Evolutionary conservation across 2,797 vertebrate genomes (phyloP).

Genomic region (Propithecus perrieri): DNA sequence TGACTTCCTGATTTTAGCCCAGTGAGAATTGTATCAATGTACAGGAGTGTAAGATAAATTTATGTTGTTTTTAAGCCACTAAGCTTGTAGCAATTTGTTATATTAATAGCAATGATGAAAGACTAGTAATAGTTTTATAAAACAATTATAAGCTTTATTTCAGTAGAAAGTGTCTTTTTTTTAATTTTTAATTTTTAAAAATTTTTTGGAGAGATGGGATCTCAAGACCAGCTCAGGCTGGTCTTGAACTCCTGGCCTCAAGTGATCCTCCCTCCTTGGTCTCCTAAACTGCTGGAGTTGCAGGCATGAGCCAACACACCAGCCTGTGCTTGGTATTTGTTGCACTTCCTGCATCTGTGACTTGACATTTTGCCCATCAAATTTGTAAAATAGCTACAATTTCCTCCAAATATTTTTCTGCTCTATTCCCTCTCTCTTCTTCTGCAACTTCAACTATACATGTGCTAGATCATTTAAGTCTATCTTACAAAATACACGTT

Average conservation of each 20-base stretch:
- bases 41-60: not conserved
- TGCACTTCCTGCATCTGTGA: not conserved
- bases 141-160: not conserved
- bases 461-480: not conserved
- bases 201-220: not conserved
- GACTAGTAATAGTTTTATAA: not conserved
- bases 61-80: not conserved
- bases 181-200: not conserved
- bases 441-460: not conserved
- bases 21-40: not conserved
- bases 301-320: not conserved
- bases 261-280: not conserved
- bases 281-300: not conserved
- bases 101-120: not conserved
- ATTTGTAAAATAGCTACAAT: not conserved
- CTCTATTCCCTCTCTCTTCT: no score
- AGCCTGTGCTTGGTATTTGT: not conserved
- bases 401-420: not conserved
- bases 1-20: not conserved
- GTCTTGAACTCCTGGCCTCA: not conserved
- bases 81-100: not conserved
- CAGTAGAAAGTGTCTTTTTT: not conserved
- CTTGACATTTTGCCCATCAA: not conserved
- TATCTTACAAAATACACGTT: not conserved
- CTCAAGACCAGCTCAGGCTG: not conserved